A percentile compares a stretch with the other conserved stretches of the same genome.
phyloP scores from a whole-genome alignment of 2,113 vertebrate species.

The Datnioides undecimradiatus region DNA sequence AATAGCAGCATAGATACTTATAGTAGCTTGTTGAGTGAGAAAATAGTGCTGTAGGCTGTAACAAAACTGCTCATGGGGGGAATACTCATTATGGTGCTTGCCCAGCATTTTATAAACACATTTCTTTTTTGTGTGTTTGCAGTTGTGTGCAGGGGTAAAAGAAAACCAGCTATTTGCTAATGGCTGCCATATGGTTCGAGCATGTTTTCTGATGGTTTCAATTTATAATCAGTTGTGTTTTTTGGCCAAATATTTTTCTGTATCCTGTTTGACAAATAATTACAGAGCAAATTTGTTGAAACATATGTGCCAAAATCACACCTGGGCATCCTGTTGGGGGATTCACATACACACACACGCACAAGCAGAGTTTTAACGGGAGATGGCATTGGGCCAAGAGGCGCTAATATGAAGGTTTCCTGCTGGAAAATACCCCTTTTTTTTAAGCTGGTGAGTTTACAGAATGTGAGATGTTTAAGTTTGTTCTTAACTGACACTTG shows the following conservation, averaged over 20 bases:
- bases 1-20: conserved; percentile 23
- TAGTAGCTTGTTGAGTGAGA: conserved; percentile 35
- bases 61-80: conserved; percentile 54
- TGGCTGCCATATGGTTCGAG: conserved; percentile 79
- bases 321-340: conserved; percentile 54
- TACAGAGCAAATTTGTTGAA: conserved; percentile 72
- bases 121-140: conserved; percentile 64
- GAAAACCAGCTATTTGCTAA: conserved; percentile 72
- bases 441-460: not conserved
- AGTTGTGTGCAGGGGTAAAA: conserved; percentile 57
- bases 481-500: conserved; percentile 20
- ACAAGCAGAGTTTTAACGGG: conserved; percentile 1
- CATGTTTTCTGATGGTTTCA: conserved; percentile 72
- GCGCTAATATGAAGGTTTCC: conserved; percentile 41
- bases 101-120: conserved; percentile 73
- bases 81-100: conserved; percentile 68
- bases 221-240: conserved; percentile 75
- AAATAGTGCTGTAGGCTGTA: conserved; percentile 40
- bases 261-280: conserved; percentile 79
- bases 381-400: conserved; percentile 43
- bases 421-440: conserved; percentile 13
- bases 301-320: conserved; percentile 64
- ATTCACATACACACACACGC: conserved; percentile 5
- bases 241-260: conserved; percentile 71
- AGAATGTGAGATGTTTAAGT: conserved; percentile 2